phyloP scores from a whole-genome alignment of 2,113 vertebrate genomes.

The Alligator mississippiensis region DNA sequence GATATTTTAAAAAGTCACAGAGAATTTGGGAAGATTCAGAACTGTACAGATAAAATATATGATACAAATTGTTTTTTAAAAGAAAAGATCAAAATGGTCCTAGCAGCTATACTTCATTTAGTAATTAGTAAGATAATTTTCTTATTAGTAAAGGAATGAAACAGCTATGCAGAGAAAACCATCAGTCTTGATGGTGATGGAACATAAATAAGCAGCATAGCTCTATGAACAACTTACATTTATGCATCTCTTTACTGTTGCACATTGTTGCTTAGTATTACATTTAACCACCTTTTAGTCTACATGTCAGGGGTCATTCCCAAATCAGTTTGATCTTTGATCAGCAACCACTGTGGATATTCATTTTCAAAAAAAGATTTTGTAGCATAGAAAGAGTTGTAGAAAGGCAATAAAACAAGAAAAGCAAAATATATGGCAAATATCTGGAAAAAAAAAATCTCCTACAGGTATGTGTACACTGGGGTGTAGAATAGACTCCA shows the following conservation, averaged over 20 bases:
- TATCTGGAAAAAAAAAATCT: neutral
- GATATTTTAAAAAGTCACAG: neutral
- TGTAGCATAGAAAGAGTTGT: neutral
- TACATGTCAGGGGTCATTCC: neutral
- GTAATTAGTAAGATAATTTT: neutral
- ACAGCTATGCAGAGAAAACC: neutral
- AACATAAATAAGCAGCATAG: neutral
- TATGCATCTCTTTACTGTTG: neutral
- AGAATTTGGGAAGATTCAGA: neutral
- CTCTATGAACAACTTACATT: neutral
- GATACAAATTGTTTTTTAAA: neutral
- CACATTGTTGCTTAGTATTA: neutral
- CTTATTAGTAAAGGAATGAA: neutral
- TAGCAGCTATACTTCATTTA: neutral
- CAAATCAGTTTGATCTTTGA: accelerated
- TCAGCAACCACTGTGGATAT: neutral
- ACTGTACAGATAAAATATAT: neutral
- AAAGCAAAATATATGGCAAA: neutral
- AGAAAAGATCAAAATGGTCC: neutral
- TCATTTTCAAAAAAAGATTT: accelerated
- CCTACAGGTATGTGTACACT: neutral
- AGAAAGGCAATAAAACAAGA: neutral
- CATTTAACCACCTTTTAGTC: neutral
- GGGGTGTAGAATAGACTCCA: neutral
- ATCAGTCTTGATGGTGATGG: neutral